These are phyloP conservation scores for Brachystomella parvula DNA, from an alignment of 1,140 invertebrate genomes.

Conservation along the genomic window DNA sequence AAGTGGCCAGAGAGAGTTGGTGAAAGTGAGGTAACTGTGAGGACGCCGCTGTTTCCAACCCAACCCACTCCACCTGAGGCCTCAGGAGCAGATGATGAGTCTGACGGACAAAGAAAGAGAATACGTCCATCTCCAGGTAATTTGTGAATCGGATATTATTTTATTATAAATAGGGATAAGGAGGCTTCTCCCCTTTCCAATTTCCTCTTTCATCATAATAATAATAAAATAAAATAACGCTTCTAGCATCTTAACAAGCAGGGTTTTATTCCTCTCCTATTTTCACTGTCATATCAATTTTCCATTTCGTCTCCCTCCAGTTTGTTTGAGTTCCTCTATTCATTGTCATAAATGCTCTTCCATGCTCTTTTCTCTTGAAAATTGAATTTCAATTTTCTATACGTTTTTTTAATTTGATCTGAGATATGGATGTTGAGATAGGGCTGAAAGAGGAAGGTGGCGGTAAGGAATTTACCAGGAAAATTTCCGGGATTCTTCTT, in stretches of 20 bases:
- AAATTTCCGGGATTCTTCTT: too few species aligned
- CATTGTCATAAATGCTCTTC: neutral
- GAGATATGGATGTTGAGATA: neutral
- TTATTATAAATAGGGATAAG: too few species aligned
- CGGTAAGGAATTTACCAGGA: too few species aligned
- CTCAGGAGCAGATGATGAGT: neutral
- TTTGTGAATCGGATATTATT: too few species aligned
- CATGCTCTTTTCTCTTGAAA: too few species aligned
- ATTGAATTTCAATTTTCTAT: neutral
- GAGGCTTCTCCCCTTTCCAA: neutral
- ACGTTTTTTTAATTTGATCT: slow-evolving; percentile 5
- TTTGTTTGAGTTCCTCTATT: neutral
- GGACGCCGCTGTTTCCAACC: slow-evolving; percentile 8
- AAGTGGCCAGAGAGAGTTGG: slow-evolving; percentile 16
- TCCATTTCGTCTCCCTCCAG: neutral
- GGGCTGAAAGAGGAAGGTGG: slow-evolving; percentile 1
- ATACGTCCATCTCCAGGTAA: slow-evolving; percentile 7
- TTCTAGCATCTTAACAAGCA: neutral
- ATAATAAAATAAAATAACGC: neutral
- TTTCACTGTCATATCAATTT: neutral
- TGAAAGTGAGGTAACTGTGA: slow-evolving; percentile 14
- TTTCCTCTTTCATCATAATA: neutral
- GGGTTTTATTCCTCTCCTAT: neutral
- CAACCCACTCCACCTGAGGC: neutral
- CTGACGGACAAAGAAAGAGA: neutral